Percentiles rank a stretch among this genome's conserved stretches.
Conservation (phyloP, 2,113 vertebrate species). For the Patagioenas fasciata region DNA sequence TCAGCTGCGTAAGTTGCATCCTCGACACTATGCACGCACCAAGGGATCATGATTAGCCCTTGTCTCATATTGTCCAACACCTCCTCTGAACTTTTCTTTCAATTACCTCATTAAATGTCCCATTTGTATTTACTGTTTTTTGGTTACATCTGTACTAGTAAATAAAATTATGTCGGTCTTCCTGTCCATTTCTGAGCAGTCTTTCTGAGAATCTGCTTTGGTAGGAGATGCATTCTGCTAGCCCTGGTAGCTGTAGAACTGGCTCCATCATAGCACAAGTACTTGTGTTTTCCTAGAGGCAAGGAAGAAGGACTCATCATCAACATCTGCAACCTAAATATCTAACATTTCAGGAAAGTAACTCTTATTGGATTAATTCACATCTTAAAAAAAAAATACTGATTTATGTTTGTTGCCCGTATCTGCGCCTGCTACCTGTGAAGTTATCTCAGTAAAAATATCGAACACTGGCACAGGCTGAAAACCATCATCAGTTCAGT, state of each 20-base stretch:
- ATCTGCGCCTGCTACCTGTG: not conserved
- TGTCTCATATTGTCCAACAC: not conserved
- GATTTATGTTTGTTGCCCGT: not conserved
- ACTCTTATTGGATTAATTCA: not conserved
- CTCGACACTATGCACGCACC: not conserved
- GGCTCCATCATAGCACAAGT: not conserved
- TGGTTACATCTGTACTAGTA: not conserved
- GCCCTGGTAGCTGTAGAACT: accelerated
- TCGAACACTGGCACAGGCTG: not conserved
- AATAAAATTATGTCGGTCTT: not conserved
- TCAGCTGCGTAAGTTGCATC: not conserved
- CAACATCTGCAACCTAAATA: not conserved
- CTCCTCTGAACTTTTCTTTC: not conserved
- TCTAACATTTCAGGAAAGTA: not conserved
- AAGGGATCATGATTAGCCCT: not conserved
- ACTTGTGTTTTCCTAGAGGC: not conserved
- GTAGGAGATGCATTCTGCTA: not conserved
- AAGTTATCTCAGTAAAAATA: not conserved
- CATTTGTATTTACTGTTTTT: not conserved
- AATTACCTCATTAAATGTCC: not conserved
- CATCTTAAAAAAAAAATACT: not conserved
- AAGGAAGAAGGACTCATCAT: not conserved
- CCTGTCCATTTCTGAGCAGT: not conserved
- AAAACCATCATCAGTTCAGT: not conserved
- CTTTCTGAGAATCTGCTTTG: not conserved